Base-by-base conservation (phyloP, 2,888 invertebrate species). In the Ichneumoninae sp. region DNA sequence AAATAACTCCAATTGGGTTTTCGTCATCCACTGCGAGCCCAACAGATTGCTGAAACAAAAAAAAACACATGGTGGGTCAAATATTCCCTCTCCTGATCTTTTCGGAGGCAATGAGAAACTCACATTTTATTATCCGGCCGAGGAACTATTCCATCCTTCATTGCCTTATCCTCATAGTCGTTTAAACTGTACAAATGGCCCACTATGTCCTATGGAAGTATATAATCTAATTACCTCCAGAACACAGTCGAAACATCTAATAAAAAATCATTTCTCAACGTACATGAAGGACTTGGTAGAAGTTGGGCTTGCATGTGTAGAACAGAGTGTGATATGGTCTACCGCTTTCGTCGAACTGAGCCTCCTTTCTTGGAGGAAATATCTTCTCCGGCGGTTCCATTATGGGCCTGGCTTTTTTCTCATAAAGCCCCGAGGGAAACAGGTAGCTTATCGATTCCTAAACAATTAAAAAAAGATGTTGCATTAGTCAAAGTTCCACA, bases 401-500 rank as follows among this genome's bases (percentile, higher is more conserved):
- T 19, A 97, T 93, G 0, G 99, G 99, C 75, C 98, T 95, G 0
- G 99, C 98, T 88, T 95, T 95, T 88, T 96, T 96, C 77, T 98
- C 97, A 92, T 95, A 98, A 76, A 99, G 94, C 6, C 98, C 99
- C 82, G 99, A 99, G 5, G 99, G 99, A 90, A 99, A 97, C n/a
- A 99, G 94, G 94, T 99, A 99, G 86, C 96, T 95, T 89, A 99
- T 98, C 57, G 89, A 87, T 82, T 72, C 80, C 88, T 88, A 52
- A 44, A 86, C 69, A 81, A 77, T 84, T 65, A 60, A 81, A 72
- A 26, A 80, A 82, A 78, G 80, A 69, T 76, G 47, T 57, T 22
- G 13, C 10, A 57, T 22, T 8, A 57, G 26, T 72, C 68, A 83
- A 44, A 36, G 47, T 71, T 72, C n/a, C 0, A 10, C 22, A 1